Conservation (phyloP, 2,113 vertebrate species). For the Clarias gariepinus region DNA sequence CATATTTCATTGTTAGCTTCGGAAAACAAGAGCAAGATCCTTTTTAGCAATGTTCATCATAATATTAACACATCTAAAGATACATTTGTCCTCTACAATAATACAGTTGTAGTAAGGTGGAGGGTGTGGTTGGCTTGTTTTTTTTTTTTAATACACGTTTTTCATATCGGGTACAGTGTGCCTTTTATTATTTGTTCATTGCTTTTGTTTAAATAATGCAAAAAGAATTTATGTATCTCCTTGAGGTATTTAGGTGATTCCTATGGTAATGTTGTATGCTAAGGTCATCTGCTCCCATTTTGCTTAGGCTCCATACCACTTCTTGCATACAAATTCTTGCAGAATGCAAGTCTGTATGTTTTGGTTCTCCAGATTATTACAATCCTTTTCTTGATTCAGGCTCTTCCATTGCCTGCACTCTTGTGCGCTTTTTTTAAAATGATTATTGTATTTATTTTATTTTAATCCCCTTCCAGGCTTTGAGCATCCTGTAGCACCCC, state of each 20-base stretch:
- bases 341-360: conserved; percentile 57
- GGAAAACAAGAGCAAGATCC: not conserved
- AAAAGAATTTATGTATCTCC: not conserved
- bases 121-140: not conserved
- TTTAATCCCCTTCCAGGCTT: not conserved
- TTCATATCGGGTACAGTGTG: not conserved
- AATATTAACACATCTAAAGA: not conserved
- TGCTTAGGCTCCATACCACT: not conserved
- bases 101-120: not conserved
- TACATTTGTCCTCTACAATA: not conserved
- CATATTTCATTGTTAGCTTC: not conserved
- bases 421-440: conserved; percentile 9
- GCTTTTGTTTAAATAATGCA: not conserved
- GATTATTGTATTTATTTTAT: not conserved
- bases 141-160: not conserved
- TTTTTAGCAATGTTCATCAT: not conserved
- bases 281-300: not conserved
- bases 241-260: not conserved
- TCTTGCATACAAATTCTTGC: conserved; percentile 13
- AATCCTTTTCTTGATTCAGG: conserved; percentile 75
- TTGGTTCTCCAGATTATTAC: conserved; percentile 76
- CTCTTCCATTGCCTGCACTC: conserved; percentile 69
- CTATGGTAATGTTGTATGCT: not conserved
- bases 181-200: not conserved
- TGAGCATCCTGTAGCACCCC: not conserved